Conservation (phyloP, 2,113 vertebrate species). For the Benitochromis conjunctus region DNA sequence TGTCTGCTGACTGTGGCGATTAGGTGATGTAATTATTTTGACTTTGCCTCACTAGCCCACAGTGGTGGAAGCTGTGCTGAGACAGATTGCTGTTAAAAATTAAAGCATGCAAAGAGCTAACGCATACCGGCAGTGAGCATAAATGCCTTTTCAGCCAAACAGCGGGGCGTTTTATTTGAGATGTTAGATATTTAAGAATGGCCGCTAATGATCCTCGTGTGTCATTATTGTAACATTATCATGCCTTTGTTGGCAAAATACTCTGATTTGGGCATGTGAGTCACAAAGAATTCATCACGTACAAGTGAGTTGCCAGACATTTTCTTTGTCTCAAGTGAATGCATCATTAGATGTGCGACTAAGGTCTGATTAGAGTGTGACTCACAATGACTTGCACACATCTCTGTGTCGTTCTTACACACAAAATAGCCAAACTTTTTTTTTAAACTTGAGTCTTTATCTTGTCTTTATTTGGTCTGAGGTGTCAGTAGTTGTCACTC, state of each 20-base stretch:
- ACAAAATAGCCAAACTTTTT: not conserved
- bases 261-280: constrained; percentile 10
- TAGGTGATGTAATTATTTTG: constrained; percentile 55
- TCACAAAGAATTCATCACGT: constrained; percentile 19
- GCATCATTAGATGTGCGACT: constrained; percentile 2
- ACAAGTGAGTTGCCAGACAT: not conserved
- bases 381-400: not conserved
- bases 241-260: constrained; percentile 2
- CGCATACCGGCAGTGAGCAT: not conserved
- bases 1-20: constrained; percentile 42
- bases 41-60: constrained; percentile 34
- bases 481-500: not conserved
- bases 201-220: not conserved
- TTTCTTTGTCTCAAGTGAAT: not conserved
- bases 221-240: constrained; percentile 5
- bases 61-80: constrained; percentile 29
- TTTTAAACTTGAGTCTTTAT: not conserved
- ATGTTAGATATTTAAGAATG: not conserved
- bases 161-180: not conserved
- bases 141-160: not conserved
- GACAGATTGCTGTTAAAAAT: constrained; percentile 1
- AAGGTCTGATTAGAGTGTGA: not conserved
- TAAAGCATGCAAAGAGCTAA: not conserved
- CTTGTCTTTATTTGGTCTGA: not conserved
- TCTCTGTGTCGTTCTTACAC: not conserved